These are phyloP conservation scores for Pseudolycoriella hygida DNA, from an alignment of 2,888 invertebrate genomes.

Conservation along the genomic window DNA sequence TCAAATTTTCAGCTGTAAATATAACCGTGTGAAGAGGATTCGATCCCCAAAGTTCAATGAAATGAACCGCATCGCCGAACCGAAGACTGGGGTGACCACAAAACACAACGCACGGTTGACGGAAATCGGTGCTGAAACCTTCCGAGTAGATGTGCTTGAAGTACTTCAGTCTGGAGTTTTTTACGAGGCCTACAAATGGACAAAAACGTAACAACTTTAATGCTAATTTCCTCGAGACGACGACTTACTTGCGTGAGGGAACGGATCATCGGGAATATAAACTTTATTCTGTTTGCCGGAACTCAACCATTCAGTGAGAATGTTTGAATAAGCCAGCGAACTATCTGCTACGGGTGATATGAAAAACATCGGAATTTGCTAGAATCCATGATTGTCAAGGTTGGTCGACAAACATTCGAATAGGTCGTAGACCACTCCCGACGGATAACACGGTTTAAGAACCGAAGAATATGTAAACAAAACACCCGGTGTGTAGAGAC, in stretches of 20 bases:
- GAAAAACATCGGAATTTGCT: slow-evolving; percentile 84
- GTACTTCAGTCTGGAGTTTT: slow-evolving; percentile 68
- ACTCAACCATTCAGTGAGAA: slow-evolving; percentile 94
- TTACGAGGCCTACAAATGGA: slow-evolving; percentile 38
- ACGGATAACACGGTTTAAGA: slow-evolving; percentile 82
- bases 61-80: slow-evolving; percentile 94
- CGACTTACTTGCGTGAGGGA: slow-evolving; percentile 60
- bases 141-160: slow-evolving; percentile 75
- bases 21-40: slow-evolving; percentile 82
- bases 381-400: slow-evolving; percentile 70
- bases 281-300: slow-evolving; percentile 74
- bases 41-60: slow-evolving; percentile 86
- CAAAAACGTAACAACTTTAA: no score
- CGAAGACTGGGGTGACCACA: slow-evolving; percentile 93
- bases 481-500: no score
- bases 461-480: no score
- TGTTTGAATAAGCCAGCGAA: slow-evolving; percentile 92
- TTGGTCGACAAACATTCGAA: slow-evolving; percentile 89
- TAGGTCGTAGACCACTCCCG: slow-evolving; percentile 90
- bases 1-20: slow-evolving; percentile 51
- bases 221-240: no score
- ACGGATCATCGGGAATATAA: slow-evolving; percentile 93
- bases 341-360: slow-evolving; percentile 94
- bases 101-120: slow-evolving; percentile 92
- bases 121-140: slow-evolving; percentile 68